phyloP scores from a whole-genome alignment of 2,113 vertebrate genomes.

The Pygoscelis adeliae region DNA sequence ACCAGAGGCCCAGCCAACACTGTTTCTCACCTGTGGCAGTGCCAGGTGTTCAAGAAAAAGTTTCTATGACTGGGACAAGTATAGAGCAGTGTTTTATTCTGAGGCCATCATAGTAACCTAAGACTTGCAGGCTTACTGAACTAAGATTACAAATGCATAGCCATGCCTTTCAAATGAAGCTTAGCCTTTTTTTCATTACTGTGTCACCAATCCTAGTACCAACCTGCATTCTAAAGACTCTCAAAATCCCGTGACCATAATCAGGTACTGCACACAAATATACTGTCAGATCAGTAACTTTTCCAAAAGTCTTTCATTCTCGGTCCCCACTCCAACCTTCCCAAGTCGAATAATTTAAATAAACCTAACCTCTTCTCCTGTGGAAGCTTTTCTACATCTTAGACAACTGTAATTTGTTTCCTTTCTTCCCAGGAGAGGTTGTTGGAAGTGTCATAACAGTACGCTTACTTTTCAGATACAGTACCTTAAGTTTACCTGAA shows the following conservation, averaged over 20 bases:
- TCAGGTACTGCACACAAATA: background rate
- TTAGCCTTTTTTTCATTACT: background rate
- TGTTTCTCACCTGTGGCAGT: background rate
- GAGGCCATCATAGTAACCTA: background rate
- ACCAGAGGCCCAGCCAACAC: background rate
- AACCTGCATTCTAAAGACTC: background rate
- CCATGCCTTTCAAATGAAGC: background rate
- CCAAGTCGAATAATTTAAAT: background rate
- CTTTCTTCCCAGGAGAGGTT: background rate
- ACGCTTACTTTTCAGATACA: background rate
- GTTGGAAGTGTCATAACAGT: background rate
- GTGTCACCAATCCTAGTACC: background rate
- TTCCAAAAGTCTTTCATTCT: background rate
- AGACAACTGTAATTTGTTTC: background rate
- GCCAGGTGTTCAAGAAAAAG: background rate
- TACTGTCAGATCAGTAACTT: background rate
- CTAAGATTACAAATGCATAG: background rate
- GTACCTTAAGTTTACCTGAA: background rate
- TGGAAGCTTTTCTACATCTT: background rate
- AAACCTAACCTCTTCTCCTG: background rate
- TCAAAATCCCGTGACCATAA: background rate
- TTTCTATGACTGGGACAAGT: background rate
- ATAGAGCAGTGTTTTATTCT: background rate
- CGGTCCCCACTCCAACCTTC: background rate
- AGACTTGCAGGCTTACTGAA: background rate